A percentile compares a stretch with the other conserved stretches of the same genome.
Evolutionary conservation across 1,140 invertebrate genomes (phyloP).

Genomic region (Pogonus chalceus): DNA sequence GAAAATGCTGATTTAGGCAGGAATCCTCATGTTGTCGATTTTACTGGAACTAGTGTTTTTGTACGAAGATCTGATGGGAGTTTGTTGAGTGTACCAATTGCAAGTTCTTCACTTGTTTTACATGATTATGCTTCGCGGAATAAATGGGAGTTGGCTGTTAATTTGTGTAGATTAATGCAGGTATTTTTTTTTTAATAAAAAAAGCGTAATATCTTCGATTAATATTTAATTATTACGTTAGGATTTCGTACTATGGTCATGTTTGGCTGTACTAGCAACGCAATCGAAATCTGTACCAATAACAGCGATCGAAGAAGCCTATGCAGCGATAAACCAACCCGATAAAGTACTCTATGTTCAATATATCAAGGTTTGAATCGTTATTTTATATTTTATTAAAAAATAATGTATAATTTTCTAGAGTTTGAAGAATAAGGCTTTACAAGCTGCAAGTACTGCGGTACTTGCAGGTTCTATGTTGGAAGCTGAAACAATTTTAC

Average conservation of each 20-base stretch:
- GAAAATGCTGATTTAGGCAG: slow-evolving; percentile 62
- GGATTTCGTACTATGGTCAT: slow-evolving; percentile 82
- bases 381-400: slow-evolving; percentile 9
- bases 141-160: slow-evolving; percentile 66
- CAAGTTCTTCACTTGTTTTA: slow-evolving; percentile 42
- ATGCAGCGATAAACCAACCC: slow-evolving; percentile 80
- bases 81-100: slow-evolving; percentile 42
- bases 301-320: slow-evolving; percentile 82
- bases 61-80: slow-evolving; percentile 45
- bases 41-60: slow-evolving; percentile 65
- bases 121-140: slow-evolving; percentile 50
- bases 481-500: slow-evolving; percentile 72
- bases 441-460: slow-evolving; percentile 69
- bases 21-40: slow-evolving; percentile 64
- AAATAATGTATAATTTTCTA: slow-evolving; percentile 24
- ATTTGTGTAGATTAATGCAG: slow-evolving; percentile 67
- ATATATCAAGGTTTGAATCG: slow-evolving; percentile 55
- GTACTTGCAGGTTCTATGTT: slow-evolving; percentile 65
- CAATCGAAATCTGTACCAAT: slow-evolving; percentile 58
- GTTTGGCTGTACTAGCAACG: slow-evolving; percentile 76
- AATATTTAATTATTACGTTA: slow-evolving; percentile 40
- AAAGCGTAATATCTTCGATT: slow-evolving; percentile 28
- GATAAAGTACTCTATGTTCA: slow-evolving; percentile 88
- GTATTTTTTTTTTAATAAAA: slow-evolving; percentile 39
- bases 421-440: slow-evolving; percentile 42